Evolutionary conservation across 1,140 invertebrate species (phyloP).

Genomic region (Cylas formicarius): DNA sequence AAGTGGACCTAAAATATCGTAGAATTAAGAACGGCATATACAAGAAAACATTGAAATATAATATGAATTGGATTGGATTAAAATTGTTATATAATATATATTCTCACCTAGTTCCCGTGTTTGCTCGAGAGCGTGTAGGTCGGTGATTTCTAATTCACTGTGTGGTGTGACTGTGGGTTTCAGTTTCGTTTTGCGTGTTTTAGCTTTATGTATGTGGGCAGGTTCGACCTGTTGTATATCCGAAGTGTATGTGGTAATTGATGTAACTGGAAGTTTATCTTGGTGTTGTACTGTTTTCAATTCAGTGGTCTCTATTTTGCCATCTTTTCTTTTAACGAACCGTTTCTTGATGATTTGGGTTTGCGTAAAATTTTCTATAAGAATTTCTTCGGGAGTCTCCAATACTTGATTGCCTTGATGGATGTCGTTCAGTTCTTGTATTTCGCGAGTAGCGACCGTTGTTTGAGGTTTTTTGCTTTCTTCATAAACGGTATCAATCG

Average conservation of each 20-base stretch:
- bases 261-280: slow-evolving; percentile 33
- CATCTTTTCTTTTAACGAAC: slow-evolving; percentile 35
- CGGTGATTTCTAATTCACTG: slow-evolving; percentile 23
- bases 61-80: slow-evolving; percentile 4
- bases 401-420: slow-evolving; percentile 31
- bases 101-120: slow-evolving; percentile 29
- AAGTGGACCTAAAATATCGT: slow-evolving; percentile 27
- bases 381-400: slow-evolving; percentile 38
- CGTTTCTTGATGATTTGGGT: slow-evolving; percentile 36
- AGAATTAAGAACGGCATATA: background rate
- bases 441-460: slow-evolving; percentile 28
- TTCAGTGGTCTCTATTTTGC: slow-evolving; percentile 36
- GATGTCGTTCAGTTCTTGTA: slow-evolving; percentile 23
- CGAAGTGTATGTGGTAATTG: slow-evolving; percentile 25
- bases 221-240: slow-evolving; percentile 15
- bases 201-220: slow-evolving; percentile 8
- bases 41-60: background rate
- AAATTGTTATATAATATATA: too few species aligned
- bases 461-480: slow-evolving; percentile 39
- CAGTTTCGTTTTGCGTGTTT: slow-evolving; percentile 15
- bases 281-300: slow-evolving; percentile 37
- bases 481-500: slow-evolving; percentile 38
- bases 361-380: slow-evolving; percentile 36
- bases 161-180: slow-evolving; percentile 10
- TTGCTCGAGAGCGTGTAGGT: slow-evolving; percentile 28